Base-by-base conservation (phyloP, 2,797 vertebrate genomes). In the Pseudochaenichthys georgianus region DNA sequence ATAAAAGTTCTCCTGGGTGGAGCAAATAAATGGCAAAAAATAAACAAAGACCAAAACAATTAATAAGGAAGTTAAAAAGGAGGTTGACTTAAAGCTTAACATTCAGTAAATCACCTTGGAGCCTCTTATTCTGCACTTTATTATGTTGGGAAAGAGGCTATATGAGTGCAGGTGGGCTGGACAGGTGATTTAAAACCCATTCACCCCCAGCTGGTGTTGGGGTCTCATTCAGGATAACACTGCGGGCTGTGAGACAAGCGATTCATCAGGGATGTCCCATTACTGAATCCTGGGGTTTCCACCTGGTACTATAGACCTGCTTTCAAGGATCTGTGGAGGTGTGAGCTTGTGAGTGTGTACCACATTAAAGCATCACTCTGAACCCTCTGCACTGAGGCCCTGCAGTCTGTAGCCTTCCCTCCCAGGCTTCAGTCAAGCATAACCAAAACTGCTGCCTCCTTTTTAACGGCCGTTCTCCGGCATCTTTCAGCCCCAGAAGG, bases 211-310 rank as follows among this genome's bases (percentile, higher is more conserved):
- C 85, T 81, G 84, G 77, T 72, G 73, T 74, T 73, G 69, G 53
- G 84, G 64, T 80, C 86, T 88, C 47, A 50, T 48, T 76, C 72
- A 47, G 68, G 60, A 70, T 65, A 84, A 77, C 72, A 65, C 87
- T 73, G 77, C 77, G 42, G 77, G 90, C 66, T 64, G 53, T 75
- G 63, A 60, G 80, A 61, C 47, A 64, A 83, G 74, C 34, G 21
- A 92, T 94, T 78, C 84, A 90, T 94, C 90, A 93, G 77, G 69
- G 75, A 57, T 48, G 61, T 86, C 70, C 87, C 78, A 91, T 92
- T 92, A 92, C 61, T 0, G 34, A 75, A 85, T 78, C 89, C 90
- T 61, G 87, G 80, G 76, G 88, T 80, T 90, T 66, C 86, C 88
- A 92, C 90, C 92, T 93, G 91, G 79, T 77, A 58, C 67, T 63